Base-by-base conservation (phyloP, 2,888 invertebrate genomes). In the Frankliniella intonsa region DNA sequence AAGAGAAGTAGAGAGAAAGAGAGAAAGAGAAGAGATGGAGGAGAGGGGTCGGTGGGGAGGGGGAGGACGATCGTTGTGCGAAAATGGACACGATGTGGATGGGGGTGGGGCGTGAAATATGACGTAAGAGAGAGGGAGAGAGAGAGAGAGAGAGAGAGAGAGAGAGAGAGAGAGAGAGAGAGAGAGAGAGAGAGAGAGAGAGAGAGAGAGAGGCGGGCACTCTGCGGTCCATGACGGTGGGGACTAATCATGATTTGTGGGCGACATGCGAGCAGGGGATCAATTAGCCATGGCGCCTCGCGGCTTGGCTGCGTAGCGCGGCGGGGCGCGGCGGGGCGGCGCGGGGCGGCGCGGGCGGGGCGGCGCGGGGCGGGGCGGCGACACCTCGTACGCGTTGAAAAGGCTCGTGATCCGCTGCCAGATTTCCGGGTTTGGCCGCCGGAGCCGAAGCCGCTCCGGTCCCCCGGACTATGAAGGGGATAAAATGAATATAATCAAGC, bases 241-340 rank as follows among this genome's bases (percentile, higher is more conserved):
- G n/a, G 22, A 22, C 69, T 69, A 69, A 69, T 69, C 69, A 69
- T 69, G 69, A 69, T 69, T 69, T 69, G 69, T 69, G 69, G 69
- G 5, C 69, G 22, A 69, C 69, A 69, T 69, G 69, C 69, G 22
- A 69, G 62, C 17, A 19, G 62, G 62, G 65, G 69, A 69, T 69
- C 69, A 69, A 69, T 69, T 69, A 69, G 22, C 19, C 62, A 17
- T 62, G 22, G 69, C 69, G 22, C n/a, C 38, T 38, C 55, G 55
- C 17, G 14, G 55, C 65, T 65, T 65, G 9, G 9, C 22, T 69
- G 22, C n/a, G 69, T 69, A 22, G 69, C 69, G 69, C 22, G 11
- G 69, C 69, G 38, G 38, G 38, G 19, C 62, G 62, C 12, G 62
- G 62, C 19, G 62, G 5, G 62, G 62, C 11, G 14, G 11, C 0